Percentiles rank a stretch among this genome's conserved stretches.
These are phyloP conservation scores for Toxotes jaculatrix DNA, from an alignment of 2,113 vertebrate species.

Conservation along the genomic window DNA sequence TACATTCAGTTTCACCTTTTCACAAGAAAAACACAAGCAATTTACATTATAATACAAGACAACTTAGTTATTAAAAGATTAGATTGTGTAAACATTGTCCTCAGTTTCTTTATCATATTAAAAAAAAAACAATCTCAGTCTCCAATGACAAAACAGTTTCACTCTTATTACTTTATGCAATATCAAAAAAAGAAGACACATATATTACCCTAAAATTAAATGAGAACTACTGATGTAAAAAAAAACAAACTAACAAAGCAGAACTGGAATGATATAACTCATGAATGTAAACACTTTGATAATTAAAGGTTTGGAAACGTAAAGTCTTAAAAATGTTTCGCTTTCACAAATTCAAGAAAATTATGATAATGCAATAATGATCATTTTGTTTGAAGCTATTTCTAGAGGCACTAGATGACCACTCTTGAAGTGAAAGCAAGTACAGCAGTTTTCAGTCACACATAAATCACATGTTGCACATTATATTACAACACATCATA, in stretches of 20 bases:
- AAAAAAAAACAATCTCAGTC: constrained; percentile 33
- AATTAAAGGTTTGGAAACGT: constrained; percentile 48
- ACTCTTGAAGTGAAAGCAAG: constrained; percentile 50
- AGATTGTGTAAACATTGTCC: constrained; percentile 84
- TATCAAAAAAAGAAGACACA: constrained; percentile 36
- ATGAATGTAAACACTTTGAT: constrained; percentile 76
- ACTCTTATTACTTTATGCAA: constrained; percentile 30
- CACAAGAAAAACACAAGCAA: constrained; percentile 63
- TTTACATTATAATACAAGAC: constrained; percentile 83
- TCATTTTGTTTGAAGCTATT: constrained; percentile 2
- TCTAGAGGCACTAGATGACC: constrained; percentile 21
- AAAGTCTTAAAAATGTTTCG: constrained; percentile 20
- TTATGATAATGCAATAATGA: constrained; percentile 16
- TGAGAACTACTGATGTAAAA: constrained; percentile 41
- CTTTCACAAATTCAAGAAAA: constrained; percentile 38
- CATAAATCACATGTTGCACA: constrained; percentile 14
- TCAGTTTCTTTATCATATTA: constrained; percentile 68
- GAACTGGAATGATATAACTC: constrained; percentile 47
- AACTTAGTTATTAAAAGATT: constrained; percentile 71
- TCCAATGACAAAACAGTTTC: constrained; percentile 56
- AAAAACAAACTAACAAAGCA: constrained; percentile 16
- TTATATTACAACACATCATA: background rate
- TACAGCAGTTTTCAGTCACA: constrained; percentile 69
- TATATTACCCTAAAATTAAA: constrained; percentile 43
- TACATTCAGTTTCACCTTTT: constrained; percentile 81